Conservation (phyloP, 2,113 vertebrate species). For the Macrotis lagotis region DNA sequence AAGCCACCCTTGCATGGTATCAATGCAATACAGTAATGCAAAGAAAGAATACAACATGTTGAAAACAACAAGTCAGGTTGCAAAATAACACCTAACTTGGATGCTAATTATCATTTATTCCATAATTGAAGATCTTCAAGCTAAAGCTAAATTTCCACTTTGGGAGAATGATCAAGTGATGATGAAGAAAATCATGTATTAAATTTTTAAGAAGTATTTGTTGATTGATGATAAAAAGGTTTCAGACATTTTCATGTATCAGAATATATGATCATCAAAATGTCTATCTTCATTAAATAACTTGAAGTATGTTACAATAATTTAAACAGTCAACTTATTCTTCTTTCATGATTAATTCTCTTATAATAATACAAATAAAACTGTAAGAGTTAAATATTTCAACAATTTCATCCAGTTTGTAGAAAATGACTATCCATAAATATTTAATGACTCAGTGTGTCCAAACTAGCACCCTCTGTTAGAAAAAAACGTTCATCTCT, state of each 20-base stretch:
- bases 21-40: background rate
- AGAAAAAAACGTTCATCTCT: background rate
- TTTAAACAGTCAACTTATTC: no score
- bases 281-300: no score
- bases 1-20: no score
- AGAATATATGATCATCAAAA: no score
- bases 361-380: background rate
- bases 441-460: background rate
- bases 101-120: no score
- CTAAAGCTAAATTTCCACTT: background rate
- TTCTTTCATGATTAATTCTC: background rate
- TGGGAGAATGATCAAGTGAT: background rate
- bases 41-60: background rate
- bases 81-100: no score
- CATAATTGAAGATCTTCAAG: background rate
- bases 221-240: no score
- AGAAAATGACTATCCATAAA: background rate
- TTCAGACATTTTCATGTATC: no score
- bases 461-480: background rate
- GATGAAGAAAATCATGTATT: background rate
- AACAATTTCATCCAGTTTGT: background rate
- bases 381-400: background rate
- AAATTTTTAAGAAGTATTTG: background rate
- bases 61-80: background rate
- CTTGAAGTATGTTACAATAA: no score